phyloP scores from a whole-genome alignment of 1,140 invertebrate genomes.

The Eueides isabella region DNA sequence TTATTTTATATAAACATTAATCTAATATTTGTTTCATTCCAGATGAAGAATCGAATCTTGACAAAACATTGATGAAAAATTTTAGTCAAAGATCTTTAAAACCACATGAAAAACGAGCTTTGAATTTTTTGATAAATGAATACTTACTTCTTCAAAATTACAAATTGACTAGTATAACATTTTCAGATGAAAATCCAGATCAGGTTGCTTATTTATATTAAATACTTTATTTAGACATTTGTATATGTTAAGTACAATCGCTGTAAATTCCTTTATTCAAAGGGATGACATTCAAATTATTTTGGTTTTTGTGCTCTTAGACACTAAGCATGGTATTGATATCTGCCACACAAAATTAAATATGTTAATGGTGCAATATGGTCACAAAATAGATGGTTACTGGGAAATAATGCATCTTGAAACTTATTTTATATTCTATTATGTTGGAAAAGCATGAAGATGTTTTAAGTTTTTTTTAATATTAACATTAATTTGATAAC shows the following conservation, averaged over 20 bases:
- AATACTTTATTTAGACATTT: not conserved
- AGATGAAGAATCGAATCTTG: constrained; percentile 76
- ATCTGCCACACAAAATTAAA: no score
- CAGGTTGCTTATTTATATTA: constrained; percentile 82
- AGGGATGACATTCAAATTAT: no score
- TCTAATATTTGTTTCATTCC: constrained; percentile 36
- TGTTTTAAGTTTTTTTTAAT: no score
- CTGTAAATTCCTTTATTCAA: no score
- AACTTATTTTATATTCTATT: no score
- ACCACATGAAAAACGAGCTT: constrained; percentile 91
- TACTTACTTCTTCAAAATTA: constrained; percentile 91
- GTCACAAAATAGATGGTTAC: no score
- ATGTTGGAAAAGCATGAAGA: no score
- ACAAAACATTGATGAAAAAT: constrained; percentile 77
- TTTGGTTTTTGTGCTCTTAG: no score
- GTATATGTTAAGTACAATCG: constrained; percentile 4
- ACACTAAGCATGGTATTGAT: no score
- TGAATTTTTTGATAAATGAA: constrained; percentile 95
- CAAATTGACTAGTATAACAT: constrained; percentile 95
- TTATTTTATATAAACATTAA: not conserved
- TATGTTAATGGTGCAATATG: no score
- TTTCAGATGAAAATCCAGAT: constrained; percentile 95
- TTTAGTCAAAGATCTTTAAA: constrained; percentile 84
- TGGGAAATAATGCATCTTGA: no score
- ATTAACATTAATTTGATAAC: no score